Base-by-base conservation (phyloP, 1,140 invertebrate genomes). In the Hylyphantes graminicola region DNA sequence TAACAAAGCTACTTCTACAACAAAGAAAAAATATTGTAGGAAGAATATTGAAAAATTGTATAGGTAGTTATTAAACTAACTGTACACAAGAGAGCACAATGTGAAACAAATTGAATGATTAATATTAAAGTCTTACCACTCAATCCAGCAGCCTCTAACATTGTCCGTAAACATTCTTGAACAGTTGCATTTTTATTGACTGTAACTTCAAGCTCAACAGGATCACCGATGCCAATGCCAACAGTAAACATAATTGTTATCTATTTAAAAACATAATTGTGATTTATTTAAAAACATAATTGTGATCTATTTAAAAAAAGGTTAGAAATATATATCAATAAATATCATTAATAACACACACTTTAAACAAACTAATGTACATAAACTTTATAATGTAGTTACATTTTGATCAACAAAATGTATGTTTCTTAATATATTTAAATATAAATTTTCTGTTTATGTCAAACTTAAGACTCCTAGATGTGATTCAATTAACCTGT, bases 241-340 rank as follows among this genome's bases (percentile, higher is more conserved):
- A 85, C 55, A 79, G 35, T 79, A n/a, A 85, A 85, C 15, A 74
- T 19, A 6, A 85, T 50, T 57, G 75, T 79, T 48, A 85, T 74
- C 84, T 85, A 61, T 17, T 65, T 54, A 67, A 51, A 13, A 76
- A n/a, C 15, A 74, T 19, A 6, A 85, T 50, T 57, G 75, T 79
- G n/a, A 85, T 74, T 75, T 85, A 61, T 17, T n/a, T n/a, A n/a
- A n/a, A n/a, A 85, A 85, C 15, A 74, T 19, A 6, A 85, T 50
- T 57, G 75, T 79, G n/a, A 85, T 74, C 84, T 85, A 61, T 17
- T 35, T 35, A 35, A 35, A 35, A 35, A 35, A 35, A 7, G 51
- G 63, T 53, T 17, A 63, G 6, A 11, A 5, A 76, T 0, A 6
- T n/a, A 63, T 9, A 19, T 11, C 8, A 48, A 61, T 61, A 61